phyloP scores from a whole-genome alignment of 2,888 invertebrate species.

The Muscina levida region DNA sequence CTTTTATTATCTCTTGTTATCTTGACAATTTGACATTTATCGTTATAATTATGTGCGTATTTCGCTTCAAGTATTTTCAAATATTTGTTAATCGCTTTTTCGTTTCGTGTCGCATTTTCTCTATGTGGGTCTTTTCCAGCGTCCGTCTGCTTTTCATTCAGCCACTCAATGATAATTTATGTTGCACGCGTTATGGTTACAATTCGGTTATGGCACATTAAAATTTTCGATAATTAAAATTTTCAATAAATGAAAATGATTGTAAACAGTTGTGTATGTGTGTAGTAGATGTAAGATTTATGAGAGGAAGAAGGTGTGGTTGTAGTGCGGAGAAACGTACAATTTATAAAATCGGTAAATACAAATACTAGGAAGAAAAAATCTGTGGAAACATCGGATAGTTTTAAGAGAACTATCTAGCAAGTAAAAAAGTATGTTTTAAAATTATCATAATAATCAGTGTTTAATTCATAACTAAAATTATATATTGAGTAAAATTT shows the following conservation, averaged over 20 bases:
- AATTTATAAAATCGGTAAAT: too few species aligned
- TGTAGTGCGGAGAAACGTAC: not conserved
- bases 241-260: constrained; percentile 35
- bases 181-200: constrained; percentile 58
- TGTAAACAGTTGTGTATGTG: not conserved
- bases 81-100: constrained; percentile 59
- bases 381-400: too few species aligned
- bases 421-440: too few species aligned
- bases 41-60: constrained; percentile 52
- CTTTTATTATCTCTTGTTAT: constrained; percentile 14
- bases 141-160: constrained; percentile 45
- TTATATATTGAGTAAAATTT: too few species aligned
- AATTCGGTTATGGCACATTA: constrained; percentile 64
- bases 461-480: too few species aligned
- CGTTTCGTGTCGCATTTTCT: not conserved
- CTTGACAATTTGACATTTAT: constrained; percentile 49
- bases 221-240: constrained; percentile 63
- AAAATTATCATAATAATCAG: too few species aligned
- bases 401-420: too few species aligned
- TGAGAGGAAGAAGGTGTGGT: constrained; percentile 27
- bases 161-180: constrained; percentile 60
- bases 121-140: constrained; percentile 3
- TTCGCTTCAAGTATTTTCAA: constrained; percentile 61
- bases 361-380: too few species aligned
- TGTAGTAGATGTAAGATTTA: constrained; percentile 17